Evolutionary conservation across 2,888 invertebrate species (phyloP), one percentile per base, ranked within the genome.

Genomic region (Cepaea hortensis): DNA sequence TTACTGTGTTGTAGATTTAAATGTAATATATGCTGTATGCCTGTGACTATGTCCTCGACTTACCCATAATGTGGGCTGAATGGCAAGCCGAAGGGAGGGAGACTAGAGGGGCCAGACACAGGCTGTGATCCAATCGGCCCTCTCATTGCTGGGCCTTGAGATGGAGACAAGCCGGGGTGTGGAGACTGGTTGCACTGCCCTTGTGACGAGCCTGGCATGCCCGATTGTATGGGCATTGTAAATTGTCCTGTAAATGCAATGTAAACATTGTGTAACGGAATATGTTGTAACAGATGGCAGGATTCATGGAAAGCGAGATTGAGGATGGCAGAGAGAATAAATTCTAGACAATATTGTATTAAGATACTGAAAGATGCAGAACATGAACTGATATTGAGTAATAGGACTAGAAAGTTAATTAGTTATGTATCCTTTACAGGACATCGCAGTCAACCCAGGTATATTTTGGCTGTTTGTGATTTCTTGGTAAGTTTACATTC

Each of bases 61-160:
- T 46, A 77, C 77, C 77, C 23, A 77, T 61, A 77, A 18, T 23
- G 20, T 18, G 65, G 35, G 48, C n/a, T 85, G 65, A 50, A 85
- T 7, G 68, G 82, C 83, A 87, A 86, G n/a, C 85, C 87, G 82
- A 84, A 73, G 5, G 86, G 85, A 48, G 88, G 85, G 55, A 88
- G 75, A 18, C 87, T 85, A n/a, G 83, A 81, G 20, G 85, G 83
- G 35, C 62, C 80, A 73, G 81, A 81, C 55, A 72, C 85, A 35
- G 87, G 81, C 35, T 85, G 85, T 9, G 84, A 20, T 23, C 81
- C 65, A 73, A 85, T 76, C 3, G 85, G 48, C 3, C 50, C 65
- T 46, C 77, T 75, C 87, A 87, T 87, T 0, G 18, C 81, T 11
- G 61, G 65, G 6, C 77, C 48, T 35, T 81, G 85, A 46, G 82